These are phyloP conservation scores for Upupa epops DNA, from an alignment of 2,113 vertebrate species.

Conservation along the genomic window DNA sequence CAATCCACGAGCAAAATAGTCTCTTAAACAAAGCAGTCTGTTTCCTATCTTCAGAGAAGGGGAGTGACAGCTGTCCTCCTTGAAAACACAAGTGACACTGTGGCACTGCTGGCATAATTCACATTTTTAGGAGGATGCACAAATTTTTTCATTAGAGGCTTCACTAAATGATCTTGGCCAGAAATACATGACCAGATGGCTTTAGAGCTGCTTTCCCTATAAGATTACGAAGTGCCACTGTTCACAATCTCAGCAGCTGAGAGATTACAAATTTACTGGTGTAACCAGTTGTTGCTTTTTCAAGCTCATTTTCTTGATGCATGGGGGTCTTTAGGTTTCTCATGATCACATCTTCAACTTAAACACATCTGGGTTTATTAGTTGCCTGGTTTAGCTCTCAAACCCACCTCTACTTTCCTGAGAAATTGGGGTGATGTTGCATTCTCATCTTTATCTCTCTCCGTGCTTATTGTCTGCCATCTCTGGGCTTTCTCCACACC, in stretches of 20 bases:
- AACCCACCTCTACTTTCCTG: background rate
- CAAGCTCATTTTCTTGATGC: conserved; percentile 5
- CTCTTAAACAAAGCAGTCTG: background rate
- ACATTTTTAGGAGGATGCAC: conserved; percentile 15
- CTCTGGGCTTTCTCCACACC: background rate
- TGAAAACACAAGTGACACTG: background rate
- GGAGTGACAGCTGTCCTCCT: conserved; percentile 40
- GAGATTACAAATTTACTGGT: background rate
- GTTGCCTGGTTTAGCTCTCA: background rate
- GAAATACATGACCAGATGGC: conserved; percentile 57
- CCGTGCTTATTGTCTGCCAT: background rate
- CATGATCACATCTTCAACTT: background rate
- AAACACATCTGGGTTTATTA: background rate
- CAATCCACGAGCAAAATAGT: background rate
- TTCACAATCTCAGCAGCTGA: conserved; percentile 56
- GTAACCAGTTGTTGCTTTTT: background rate
- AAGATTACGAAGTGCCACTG: conserved; percentile 62
- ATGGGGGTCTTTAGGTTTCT: background rate
- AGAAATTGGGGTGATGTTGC: background rate
- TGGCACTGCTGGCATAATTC: conserved; percentile 56
- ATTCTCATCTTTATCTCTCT: background rate
- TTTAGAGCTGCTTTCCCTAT: conserved; percentile 36
- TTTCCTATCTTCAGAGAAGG: background rate
- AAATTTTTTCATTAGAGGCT: conserved; percentile 49
- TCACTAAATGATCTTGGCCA: conserved; percentile 51